A percentile compares a stretch with the other conserved stretches of the same genome.
These are phyloP conservation scores for Platichthys stellatus DNA, from an alignment of 2,113 vertebrate species.

Conservation along the genomic window DNA sequence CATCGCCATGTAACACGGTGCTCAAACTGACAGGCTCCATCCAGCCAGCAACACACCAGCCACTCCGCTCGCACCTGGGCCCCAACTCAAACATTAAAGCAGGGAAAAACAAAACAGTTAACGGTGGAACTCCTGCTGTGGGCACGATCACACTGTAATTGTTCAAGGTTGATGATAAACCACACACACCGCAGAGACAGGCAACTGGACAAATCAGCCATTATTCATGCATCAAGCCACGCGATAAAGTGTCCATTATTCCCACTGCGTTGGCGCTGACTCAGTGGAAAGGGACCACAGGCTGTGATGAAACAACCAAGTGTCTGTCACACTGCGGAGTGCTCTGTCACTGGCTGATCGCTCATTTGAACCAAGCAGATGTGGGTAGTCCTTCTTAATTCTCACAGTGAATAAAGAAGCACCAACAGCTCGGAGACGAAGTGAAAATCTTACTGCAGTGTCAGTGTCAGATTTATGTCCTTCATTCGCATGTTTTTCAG, in stretches of 20 bases:
- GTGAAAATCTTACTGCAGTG: background rate
- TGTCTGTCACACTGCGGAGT: slow-evolving; percentile 48
- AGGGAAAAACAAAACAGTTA: slow-evolving; percentile 9
- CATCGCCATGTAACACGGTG: background rate
- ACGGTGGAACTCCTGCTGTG: background rate
- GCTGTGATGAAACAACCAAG: slow-evolving; percentile 37
- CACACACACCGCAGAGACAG: slow-evolving; percentile 33
- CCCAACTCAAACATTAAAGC: slow-evolving; percentile 32
- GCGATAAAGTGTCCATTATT: slow-evolving; percentile 60
- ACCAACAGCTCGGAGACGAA: slow-evolving; percentile 5
- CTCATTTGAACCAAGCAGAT: slow-evolving; percentile 51
- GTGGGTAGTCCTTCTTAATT: slow-evolving; percentile 17
- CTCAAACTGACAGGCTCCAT: background rate
- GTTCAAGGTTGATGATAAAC: slow-evolving; percentile 50
- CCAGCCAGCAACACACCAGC: slow-evolving; percentile 1
- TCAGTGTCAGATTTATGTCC: background rate
- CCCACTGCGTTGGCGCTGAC: slow-evolving; percentile 34
- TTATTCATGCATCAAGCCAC: slow-evolving; percentile 53
- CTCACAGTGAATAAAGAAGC: slow-evolving; percentile 34
- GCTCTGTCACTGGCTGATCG: slow-evolving; percentile 40
- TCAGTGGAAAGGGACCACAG: slow-evolving; percentile 48
- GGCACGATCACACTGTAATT: slow-evolving; percentile 3
- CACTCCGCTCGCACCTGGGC: slow-evolving; percentile 22
- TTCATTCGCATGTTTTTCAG: background rate
- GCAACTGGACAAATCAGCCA: slow-evolving; percentile 40